Evolutionary conservation across 2,797 vertebrate species (phyloP), one percentile per base, ranked within the genome.

Genomic region (Eidolon dupreanum): DNA sequence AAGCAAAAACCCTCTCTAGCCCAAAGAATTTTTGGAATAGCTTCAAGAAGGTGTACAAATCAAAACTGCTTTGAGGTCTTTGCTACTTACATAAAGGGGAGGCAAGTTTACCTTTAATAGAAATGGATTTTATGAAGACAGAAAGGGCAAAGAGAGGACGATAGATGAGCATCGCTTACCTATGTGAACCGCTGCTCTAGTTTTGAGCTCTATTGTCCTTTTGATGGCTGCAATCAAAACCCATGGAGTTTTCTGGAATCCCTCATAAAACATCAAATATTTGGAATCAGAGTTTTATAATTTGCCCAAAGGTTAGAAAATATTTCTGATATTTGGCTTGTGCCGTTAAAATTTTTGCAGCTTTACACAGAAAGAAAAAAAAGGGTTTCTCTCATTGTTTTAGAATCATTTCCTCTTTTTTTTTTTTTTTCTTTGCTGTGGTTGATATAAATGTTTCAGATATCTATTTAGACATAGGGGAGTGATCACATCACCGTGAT

Each of bases 21-120:
- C 22, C 43, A 28, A 33, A 79, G 16, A 46, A 61, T 31, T 63
- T 81, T 65, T 81, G 57, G 43, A 75, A 85, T 22, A 79, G 1
- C 38, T 93, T 93, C n/a, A 91, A 82, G 28, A 63, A 88, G 17
- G 5, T 49, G 6, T 36, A 85, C 66, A 16, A 65, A 82, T 63
- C 3, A 61, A 85, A 71, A 85, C 33, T 66, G 10, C 31, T n/a
- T 83, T 73, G 46, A 82, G 31, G 20, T 51, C 20, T 53, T 81
- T 75, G 31, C 31, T 79, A 53, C 31, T 78, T 31, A 63, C 13
- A 8, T 65, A 43, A 78, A 92, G 53, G n/a, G 22, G 26, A 86
- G 22, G 8, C 31, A 38, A 38, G 17, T 88, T 88, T 74, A 73
- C 24, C 43, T 84, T 86, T 84, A 66, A 84, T 16, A 55, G 66